Base-by-base conservation (phyloP, 2,888 invertebrate genomes). In the Ganaspis brasiliensis region DNA sequence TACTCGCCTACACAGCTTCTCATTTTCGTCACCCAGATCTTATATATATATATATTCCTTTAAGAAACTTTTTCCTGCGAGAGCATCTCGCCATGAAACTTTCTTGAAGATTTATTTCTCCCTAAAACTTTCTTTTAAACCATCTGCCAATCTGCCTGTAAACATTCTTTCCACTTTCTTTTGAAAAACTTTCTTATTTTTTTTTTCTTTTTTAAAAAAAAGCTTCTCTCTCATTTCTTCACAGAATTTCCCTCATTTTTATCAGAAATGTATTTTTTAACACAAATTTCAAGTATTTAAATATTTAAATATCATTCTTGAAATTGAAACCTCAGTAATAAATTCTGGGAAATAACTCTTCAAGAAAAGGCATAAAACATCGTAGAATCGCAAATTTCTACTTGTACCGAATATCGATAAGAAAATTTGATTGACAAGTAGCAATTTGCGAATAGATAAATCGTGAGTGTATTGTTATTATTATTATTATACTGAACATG, bases 1-100 rank as follows among this genome's bases (percentile, higher is more conserved):
- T 67, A 67, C 67, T 26, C 67, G 67, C 40, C 67, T 67, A 67
- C 14, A 67, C 14, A 67, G n/a, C 24, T 19, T 52, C n/a, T 19
- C 52, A 45, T 14, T 45, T 19, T 52, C 31, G 31, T 31, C 31
- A 31, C 52, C 19, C 16, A 0, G 0, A 0, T 52, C 19, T 16
- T 52, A 19, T 52, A 5, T 35, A 35, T 35, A 35, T 35, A 35
- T 35, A 40, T 40, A 40, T 40, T 40, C 12, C 12, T 12, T 3
- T 40, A 40, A 6, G 19, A 31, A 31, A 31, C 31, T 31, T 31
- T 31, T 31, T n/a, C n/a, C 31, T 6, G 31, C 6, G 3, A 31
- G 6, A 31, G 31, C 31, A 4, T 31, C 31, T 31, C 31, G 31
- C 31, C 6, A 31, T 31, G 9, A 1, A 19, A 9, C n/a, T 19